Evolutionary conservation across 2,113 vertebrate species (phyloP).

Genomic region (Hippocampus zosterae): DNA sequence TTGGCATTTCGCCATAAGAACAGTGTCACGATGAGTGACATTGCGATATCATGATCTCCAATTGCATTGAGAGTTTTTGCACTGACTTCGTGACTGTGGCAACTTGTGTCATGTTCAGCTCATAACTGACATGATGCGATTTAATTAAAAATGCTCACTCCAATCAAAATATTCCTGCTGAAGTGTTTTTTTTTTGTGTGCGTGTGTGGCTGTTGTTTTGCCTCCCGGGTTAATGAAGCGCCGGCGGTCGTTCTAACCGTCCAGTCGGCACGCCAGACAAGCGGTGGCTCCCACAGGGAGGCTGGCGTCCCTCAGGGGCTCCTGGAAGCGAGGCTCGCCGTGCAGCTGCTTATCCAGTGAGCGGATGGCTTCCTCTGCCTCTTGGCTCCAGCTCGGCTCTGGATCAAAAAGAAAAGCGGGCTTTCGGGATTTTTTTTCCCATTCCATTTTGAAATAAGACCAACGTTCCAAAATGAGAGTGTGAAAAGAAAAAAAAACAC

Average conservation of each 20-base stretch:
- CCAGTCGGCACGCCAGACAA: slow-evolving; percentile 59
- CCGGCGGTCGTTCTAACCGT: slow-evolving; percentile 41
- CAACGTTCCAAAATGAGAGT: no score
- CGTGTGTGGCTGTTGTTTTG: background rate
- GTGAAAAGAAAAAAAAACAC: no score
- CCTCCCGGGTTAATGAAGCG: slow-evolving; percentile 14
- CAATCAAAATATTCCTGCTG: background rate
- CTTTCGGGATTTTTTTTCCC: background rate
- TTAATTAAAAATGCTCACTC: slow-evolving; percentile 5
- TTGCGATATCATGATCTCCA: no score
- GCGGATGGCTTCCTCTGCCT: slow-evolving; percentile 58
- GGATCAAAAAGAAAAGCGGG: slow-evolving; percentile 24
- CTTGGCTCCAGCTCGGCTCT: slow-evolving; percentile 63
- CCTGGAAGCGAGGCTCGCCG: slow-evolving; percentile 53
- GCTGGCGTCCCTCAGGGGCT: slow-evolving; percentile 49
- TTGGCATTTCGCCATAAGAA: no score
- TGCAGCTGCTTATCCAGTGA: slow-evolving; percentile 68
- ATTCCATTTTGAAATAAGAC: no score
- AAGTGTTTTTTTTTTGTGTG: background rate
- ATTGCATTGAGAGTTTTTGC: background rate
- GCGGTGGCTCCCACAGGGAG: slow-evolving; percentile 57
- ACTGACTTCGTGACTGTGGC: background rate
- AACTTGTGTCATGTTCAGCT: background rate
- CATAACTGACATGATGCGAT: background rate
- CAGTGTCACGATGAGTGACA: no score